Evolutionary conservation across 2,888 invertebrate species (phyloP), one percentile per base, ranked within the genome.

Genomic region (Trachelus tabidus): DNA sequence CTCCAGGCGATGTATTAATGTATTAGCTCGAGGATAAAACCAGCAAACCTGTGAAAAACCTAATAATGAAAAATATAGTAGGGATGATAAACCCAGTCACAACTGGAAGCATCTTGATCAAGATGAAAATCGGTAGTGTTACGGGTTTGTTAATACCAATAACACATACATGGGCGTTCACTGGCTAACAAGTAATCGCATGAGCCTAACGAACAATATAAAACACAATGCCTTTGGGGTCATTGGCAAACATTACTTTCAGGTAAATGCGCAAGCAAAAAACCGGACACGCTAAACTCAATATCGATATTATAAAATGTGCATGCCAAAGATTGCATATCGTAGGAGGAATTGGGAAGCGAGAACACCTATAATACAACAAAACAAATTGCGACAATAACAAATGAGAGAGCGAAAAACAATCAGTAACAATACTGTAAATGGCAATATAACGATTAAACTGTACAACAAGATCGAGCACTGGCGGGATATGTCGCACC

Each of bases 401-500:
- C 79, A 83, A 80, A 82, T 80, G 78, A 81, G 79, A 81, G 79
- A 81, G 81, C 81, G 78, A 81, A 81, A 79, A 81, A 77, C 73
- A 83, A 81, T 79, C 56, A 75, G 75, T 69, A 68, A 71, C 73
- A 77, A 40, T 23, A 77, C 77, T 33, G 68, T 71, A 34, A 37
- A 76, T 33, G 74, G 69, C 12, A 76, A 80, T 68, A 75, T 73
- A 73, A 37, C 73, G 75, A 74, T 71, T 76, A 75, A 79, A 82
- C 78, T 82, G 73, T 83, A 82, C 79, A 85, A 86, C 85, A 87
- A 84, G 85, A 88, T 84, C 85, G 86, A 89, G 85, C 84, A 85
- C 85, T 79, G 79, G 83, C 81, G 83, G 81, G 84, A 83, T 83
- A 75, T 85, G 85, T 90, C 91, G 90, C 91, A 91, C 91, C 91